Evolutionary conservation across 1,140 invertebrate genomes (phyloP), one percentile per base, ranked within the genome.

Genomic region (Plodia interpunctella): DNA sequence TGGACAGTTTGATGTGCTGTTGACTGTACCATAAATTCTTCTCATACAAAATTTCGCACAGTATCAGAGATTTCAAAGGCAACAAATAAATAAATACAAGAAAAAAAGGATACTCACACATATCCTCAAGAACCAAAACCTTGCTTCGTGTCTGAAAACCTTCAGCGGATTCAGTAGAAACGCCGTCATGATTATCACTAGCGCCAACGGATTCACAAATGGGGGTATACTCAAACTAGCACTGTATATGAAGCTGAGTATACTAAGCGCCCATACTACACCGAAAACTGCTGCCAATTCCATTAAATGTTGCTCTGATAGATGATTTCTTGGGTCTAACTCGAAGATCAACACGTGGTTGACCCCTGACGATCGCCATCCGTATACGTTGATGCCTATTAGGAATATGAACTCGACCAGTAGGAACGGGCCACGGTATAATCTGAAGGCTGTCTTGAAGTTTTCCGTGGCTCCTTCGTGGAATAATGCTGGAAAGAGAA

Each of bases 341-440:
- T 99, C 98, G 84, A 99, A 99, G 69, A 99, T 99, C 0, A 99
- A 92, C 0, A 99, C 98, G 87, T 99, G 99, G 91, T 99, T 99
- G 4, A 99, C 98, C 10, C 98, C 98, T 0, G 98, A 98, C 5
- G 96, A 97, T 68, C 98, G 91, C 98, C 98, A 99, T n/a, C 98
- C 98, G 87, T 99, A 99, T 15, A 97, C 98, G 81, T 99, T 99
- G 13, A 99, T 94, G 17, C 98, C 98, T 79, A 99, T 97, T 0
- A 99, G 90, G 80, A 99, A 99, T 65, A 99, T 92, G 80, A 98
- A 98, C 70, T 98, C 92, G 56, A 99, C 95, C 32, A 99, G 91
- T 0, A 99, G 92, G 60, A 99, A 93, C 4, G 98, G 97, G 0
- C 97, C 97, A 35, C 98, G 92, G 82, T 99, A 99, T 10, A 99